phyloP scores from a whole-genome alignment of 2,113 vertebrate species.

The Xenopus laevis region DNA sequence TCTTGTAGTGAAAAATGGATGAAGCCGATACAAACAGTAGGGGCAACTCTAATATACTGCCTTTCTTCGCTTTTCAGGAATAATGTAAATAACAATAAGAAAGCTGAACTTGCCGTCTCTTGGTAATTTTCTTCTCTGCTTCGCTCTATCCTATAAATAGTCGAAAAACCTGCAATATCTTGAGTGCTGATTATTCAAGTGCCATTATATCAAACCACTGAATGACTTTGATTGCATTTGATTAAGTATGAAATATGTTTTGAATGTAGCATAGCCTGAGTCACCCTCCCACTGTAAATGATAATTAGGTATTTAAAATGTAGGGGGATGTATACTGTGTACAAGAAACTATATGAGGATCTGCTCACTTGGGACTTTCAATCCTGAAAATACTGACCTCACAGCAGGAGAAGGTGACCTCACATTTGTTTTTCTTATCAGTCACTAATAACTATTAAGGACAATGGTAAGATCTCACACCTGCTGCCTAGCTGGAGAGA shows the following conservation, averaged over 20 bases:
- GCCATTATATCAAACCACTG: conserved; percentile 51
- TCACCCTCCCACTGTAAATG: conserved; percentile 49
- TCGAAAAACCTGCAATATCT: conserved; percentile 56
- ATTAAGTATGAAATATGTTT: conserved; percentile 56
- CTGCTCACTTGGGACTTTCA: conserved; percentile 68
- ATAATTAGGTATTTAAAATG: conserved; percentile 53
- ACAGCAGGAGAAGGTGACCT: conserved; percentile 71
- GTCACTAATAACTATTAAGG: conserved; percentile 80
- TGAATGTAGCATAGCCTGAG: conserved; percentile 46
- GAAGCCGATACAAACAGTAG: background rate
- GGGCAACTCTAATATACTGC: conserved; percentile 1
- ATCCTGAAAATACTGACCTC: conserved; percentile 77
- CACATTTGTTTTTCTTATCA: conserved; percentile 77
- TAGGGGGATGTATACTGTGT: conserved; percentile 52
- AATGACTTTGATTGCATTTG: conserved; percentile 60
- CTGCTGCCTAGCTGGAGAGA: conserved; percentile 75
- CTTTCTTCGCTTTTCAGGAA: conserved; percentile 49
- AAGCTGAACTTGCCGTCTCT: conserved; percentile 40
- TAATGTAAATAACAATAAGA: conserved; percentile 49
- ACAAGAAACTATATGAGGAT: conserved; percentile 60
- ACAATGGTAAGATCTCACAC: conserved; percentile 71
- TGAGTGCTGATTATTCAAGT: conserved; percentile 59
- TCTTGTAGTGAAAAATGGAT: background rate
- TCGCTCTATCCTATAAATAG: conserved; percentile 48
- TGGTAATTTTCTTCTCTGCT: conserved; percentile 49